A percentile compares a stretch with the other conserved stretches of the same genome.
phyloP scores from a whole-genome alignment of 2,888 invertebrate genomes.

The Tipula vernalis region DNA sequence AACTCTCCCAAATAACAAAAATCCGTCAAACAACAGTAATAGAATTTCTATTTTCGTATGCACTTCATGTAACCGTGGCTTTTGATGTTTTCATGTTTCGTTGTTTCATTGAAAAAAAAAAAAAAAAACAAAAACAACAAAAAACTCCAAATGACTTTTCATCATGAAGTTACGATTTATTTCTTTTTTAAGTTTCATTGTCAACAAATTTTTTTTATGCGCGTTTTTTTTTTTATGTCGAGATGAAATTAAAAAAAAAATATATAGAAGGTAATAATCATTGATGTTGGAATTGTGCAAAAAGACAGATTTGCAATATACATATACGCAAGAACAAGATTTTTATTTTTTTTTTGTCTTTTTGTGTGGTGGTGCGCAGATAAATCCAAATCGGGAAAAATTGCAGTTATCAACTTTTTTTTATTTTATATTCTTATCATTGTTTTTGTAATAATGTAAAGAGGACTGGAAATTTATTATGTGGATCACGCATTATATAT shows the following conservation, averaged over 20 bases:
- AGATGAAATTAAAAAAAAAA: neutral
- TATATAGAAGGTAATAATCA: neutral
- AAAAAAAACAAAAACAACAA: neutral
- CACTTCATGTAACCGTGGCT: neutral
- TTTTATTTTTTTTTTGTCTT: neutral
- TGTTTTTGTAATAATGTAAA: neutral
- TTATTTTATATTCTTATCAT: neutral
- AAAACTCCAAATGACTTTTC: neutral
- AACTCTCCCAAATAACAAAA: neutral
- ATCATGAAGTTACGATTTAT: neutral
- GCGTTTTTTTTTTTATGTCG: neutral
- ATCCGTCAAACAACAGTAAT: neutral
- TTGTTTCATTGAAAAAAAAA: neutral
- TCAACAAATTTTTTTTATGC: neutral
- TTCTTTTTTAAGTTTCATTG: neutral
- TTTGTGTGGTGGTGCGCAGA: neutral
- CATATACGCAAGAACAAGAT: neutral
- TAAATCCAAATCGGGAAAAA: neutral
- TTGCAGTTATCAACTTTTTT: neutral
- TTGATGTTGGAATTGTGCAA: conserved; percentile 1
- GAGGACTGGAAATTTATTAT: neutral
- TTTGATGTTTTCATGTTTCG: neutral
- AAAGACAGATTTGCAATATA: neutral
- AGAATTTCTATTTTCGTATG: conserved; percentile 4
- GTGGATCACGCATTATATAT: neutral